Conservation (phyloP, 2,113 vertebrate species). For the Empidonax traillii region DNA sequence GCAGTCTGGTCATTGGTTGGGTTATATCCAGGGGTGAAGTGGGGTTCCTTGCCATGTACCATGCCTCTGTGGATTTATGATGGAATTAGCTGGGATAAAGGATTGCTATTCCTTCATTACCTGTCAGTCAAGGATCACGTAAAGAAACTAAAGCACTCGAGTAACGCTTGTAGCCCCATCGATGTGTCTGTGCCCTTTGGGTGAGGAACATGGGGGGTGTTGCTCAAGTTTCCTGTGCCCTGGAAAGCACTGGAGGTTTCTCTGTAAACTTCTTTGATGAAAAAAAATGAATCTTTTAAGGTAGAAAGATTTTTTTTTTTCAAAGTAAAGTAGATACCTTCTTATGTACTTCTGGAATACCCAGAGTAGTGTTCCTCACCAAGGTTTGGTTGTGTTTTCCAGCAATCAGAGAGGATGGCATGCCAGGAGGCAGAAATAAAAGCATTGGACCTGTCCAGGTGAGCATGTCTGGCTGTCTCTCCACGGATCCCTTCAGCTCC, state of each 20-base stretch:
- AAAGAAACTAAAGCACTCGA: background rate
- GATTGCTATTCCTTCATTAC: background rate
- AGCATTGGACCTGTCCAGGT: slow-evolving; percentile 99
- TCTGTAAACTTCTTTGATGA: background rate
- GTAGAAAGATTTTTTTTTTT: background rate
- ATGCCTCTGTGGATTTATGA: background rate
- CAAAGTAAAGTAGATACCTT: background rate
- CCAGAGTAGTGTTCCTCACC: background rate
- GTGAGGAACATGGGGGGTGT: background rate
- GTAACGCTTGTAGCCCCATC: fast-evolving
- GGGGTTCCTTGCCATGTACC: background rate
- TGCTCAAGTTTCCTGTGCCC: background rate
- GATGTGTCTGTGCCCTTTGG: background rate
- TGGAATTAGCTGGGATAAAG: background rate
- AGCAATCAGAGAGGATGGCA: slow-evolving; percentile 99
- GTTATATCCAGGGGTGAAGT: background rate
- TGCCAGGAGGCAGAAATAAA: slow-evolving; percentile 98
- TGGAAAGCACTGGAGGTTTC: background rate
- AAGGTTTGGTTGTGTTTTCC: slow-evolving; percentile 20
- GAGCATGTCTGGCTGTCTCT: background rate
- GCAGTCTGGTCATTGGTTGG: background rate
- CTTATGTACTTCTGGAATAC: background rate
- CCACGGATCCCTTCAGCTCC: background rate
- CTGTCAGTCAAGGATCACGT: background rate
- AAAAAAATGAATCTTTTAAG: background rate